Conservation (phyloP, 2,113 vertebrate genomes). For the Leucosticte australis region DNA sequence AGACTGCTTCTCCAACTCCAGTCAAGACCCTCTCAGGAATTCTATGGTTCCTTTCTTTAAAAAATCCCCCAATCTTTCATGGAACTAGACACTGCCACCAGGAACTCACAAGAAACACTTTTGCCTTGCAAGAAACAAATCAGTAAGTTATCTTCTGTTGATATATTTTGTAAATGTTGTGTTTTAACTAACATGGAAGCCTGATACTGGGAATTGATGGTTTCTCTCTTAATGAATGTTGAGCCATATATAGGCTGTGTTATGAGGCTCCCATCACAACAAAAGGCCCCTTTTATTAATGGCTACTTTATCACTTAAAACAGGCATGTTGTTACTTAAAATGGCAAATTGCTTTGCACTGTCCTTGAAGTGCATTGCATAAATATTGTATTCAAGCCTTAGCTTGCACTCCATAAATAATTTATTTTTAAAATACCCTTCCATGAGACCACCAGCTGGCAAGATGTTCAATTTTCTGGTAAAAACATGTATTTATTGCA, state of each 20-base stretch:
- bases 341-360: slow-evolving; percentile 58
- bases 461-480: slow-evolving; percentile 65
- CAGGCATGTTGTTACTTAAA: slow-evolving; percentile 60
- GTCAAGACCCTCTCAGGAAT: not conserved
- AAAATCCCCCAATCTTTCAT: not conserved
- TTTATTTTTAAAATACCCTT: slow-evolving; percentile 69
- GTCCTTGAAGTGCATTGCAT: slow-evolving; percentile 72
- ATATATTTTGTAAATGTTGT: not conserved
- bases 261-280: not conserved
- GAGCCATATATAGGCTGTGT: not conserved
- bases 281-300: slow-evolving; percentile 23
- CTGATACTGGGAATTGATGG: not conserved
- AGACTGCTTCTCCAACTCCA: not conserved
- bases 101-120: not conserved
- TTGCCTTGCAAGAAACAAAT: not conserved
- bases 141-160: too few relatives aligned
- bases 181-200: not conserved
- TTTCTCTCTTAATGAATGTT: not conserved
- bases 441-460: slow-evolving; percentile 56
- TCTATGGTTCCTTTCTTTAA: not conserved
- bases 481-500: slow-evolving; percentile 72
- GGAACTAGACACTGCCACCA: not conserved
- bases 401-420: slow-evolving; percentile 77
- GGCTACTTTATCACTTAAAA: slow-evolving; percentile 54
- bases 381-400: slow-evolving; percentile 75